A percentile compares a stretch with the other conserved stretches of the same genome.
These are phyloP conservation scores for Perizoma affinitatum DNA, from an alignment of 2,888 invertebrate species.

Conservation along the genomic window DNA sequence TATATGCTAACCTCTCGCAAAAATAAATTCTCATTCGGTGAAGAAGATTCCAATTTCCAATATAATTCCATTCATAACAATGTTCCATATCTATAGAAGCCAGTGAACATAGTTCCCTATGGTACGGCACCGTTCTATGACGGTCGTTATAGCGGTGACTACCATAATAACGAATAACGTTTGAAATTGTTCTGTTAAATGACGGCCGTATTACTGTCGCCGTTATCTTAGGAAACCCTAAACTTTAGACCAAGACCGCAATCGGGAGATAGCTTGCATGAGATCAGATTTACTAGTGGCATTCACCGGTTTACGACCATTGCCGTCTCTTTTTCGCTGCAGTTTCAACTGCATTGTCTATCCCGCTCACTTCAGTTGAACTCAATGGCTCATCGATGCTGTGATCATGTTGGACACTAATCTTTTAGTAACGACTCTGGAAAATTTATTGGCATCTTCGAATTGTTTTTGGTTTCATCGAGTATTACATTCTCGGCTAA, in stretches of 20 bases:
- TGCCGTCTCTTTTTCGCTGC: constrained; percentile 26
- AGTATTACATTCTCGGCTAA: not conserved
- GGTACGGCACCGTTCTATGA: not conserved
- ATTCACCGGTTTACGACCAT: constrained; percentile 35
- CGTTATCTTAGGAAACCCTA: constrained; percentile 6
- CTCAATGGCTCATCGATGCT: constrained; percentile 25
- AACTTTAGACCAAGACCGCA: constrained; percentile 30
- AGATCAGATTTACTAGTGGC: constrained; percentile 39
- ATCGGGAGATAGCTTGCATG: constrained; percentile 37
- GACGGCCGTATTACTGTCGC: constrained; percentile 1
- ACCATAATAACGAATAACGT: not conserved
- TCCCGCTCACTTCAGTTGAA: constrained; percentile 20
- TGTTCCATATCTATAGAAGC: constrained; percentile 7
- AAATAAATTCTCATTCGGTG: constrained; percentile 32
- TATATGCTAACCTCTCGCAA: constrained; percentile 15
- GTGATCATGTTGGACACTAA: constrained; percentile 27
- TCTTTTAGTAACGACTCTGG: constrained; percentile 18
- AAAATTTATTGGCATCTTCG: constrained; percentile 20
- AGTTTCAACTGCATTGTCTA: constrained; percentile 13
- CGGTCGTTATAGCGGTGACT: not conserved
- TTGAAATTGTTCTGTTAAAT: not conserved
- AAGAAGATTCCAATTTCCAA: constrained; percentile 33
- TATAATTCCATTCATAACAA: constrained; percentile 32
- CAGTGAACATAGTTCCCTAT: constrained; percentile 18
- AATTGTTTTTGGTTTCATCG: constrained; percentile 11